These are phyloP conservation scores for Perccottus glenii DNA, from an alignment of 2,113 vertebrate genomes.

Conservation along the genomic window DNA sequence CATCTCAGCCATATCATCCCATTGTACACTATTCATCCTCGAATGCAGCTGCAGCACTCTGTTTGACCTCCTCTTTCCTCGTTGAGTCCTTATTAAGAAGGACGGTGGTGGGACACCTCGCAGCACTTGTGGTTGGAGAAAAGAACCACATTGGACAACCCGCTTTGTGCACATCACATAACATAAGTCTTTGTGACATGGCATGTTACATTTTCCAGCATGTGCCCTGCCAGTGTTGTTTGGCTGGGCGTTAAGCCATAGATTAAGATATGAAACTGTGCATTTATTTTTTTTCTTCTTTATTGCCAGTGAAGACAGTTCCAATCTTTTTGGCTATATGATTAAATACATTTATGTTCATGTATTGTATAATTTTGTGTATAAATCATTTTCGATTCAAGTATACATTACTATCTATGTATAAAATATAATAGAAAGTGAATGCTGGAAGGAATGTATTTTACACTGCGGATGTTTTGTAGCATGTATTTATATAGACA, in stretches of 20 bases:
- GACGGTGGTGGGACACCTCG: constrained; percentile 48
- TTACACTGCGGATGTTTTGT: too few relatives aligned
- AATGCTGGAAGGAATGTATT: too few relatives aligned
- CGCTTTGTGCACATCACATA: constrained; percentile 44
- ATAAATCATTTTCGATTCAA: too few relatives aligned
- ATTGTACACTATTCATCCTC: constrained; percentile 64
- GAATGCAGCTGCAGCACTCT: constrained; percentile 75
- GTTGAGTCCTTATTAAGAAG: constrained; percentile 50
- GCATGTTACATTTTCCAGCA: constrained; percentile 8
- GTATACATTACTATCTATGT: too few relatives aligned
- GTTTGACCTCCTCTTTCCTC: constrained; percentile 70
- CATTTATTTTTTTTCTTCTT: constrained; percentile 21
- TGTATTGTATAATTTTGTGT: too few relatives aligned
- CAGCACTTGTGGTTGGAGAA: constrained; percentile 38
- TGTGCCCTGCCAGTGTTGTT: constrained; percentile 23
- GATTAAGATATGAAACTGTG: constrained; percentile 16
- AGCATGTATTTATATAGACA: too few relatives aligned
- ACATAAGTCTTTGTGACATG: constrained; percentile 48
- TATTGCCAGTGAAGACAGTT: constrained; percentile 10
- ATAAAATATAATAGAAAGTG: too few relatives aligned
- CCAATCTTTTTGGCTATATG: constrained; percentile 4
- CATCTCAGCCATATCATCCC: constrained; percentile 65
- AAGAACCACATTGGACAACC: constrained; percentile 41
- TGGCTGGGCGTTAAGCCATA: constrained; percentile 25
- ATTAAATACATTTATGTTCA: too few relatives aligned